Base-by-base conservation (phyloP, 2,113 vertebrate genomes). In the Cnemophilus loriae region DNA sequence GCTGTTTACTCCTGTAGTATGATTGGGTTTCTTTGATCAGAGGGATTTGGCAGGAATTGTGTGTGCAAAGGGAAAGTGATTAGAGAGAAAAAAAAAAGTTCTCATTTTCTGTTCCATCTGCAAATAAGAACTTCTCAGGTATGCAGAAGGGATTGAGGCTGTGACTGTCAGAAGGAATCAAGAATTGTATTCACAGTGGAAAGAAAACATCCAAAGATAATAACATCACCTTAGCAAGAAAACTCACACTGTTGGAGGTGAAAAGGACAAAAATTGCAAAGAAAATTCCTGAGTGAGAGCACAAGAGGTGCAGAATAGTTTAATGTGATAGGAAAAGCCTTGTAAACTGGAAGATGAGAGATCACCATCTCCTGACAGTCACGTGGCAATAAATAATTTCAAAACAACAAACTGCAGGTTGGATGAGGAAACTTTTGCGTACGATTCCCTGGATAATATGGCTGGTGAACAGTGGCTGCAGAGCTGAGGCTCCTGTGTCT, bases 1-100 rank as follows among this genome's bases (percentile, higher is more conserved):
- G 44, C n/a, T 88, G 56, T 81, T 95, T 84, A 79, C 26, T 91
- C 35, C 56, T 75, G 0, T 1, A 24, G 16, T 11, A 7, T 57
- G 50, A 75, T 23, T 27, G 7, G 55, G 28, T 74, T 93, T 81
- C 80, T 89, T 91, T 87, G 35, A 76, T 87, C 55, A 87, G 59
- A 73, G 50, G 30, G 55, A 44, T 24, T 74, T 88, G 75, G 76
- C 65, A 93, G 84, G 79, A 91, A 77, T 16, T 56, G 23, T 79
- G 35, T 42, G n/a, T 84, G 41, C 85, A 78, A 9, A 65, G 52
- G 53, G 35, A 79, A 85, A 79, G 20, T 9, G 4, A 71, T 47
- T 30, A 87, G 37, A 13, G 20, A 3, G n/a, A 4, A 41, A 49
- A 80, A 84, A 70, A 68, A 50, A 27, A 41, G 11, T 30, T 35